These are phyloP conservation scores for Tuberolachnus salignus DNA, from an alignment of 2,888 invertebrate species.

Conservation along the genomic window DNA sequence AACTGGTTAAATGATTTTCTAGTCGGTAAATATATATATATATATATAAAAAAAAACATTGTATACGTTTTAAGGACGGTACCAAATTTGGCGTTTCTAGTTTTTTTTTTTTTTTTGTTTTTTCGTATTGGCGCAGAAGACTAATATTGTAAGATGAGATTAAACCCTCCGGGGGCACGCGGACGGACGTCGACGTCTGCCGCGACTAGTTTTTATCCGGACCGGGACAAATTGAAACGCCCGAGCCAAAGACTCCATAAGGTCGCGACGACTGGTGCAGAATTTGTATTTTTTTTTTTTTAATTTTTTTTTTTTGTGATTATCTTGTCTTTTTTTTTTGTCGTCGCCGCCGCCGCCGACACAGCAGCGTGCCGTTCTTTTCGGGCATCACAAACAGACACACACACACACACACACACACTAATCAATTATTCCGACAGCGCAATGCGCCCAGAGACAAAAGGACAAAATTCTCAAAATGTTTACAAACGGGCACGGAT, in stretches of 20 bases:
- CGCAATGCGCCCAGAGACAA: constrained; percentile 37
- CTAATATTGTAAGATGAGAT: background rate
- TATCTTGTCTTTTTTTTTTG: constrained; percentile 12
- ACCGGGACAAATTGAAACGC: constrained; percentile 53
- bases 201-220: constrained; percentile 38
- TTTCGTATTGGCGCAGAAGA: too few species aligned
- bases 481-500: background rate
- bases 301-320: constrained; percentile 30
- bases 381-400: too few species aligned
- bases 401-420: background rate
- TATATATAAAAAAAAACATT: background rate
- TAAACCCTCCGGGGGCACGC: background rate
- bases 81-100: constrained; percentile 49
- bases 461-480: constrained; percentile 53
- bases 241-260: constrained; percentile 53
- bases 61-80: constrained; percentile 34
- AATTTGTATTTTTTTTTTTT: too few species aligned
- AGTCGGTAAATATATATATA: too few species aligned
- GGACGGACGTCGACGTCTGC: background rate
- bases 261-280: constrained; percentile 31
- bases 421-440: constrained; percentile 49
- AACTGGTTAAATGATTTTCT: background rate
- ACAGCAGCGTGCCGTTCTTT: background rate
- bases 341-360: background rate
- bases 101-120: background rate